These are phyloP conservation scores for Atta cephalotes DNA, from an alignment of 1,140 invertebrate genomes.

Conservation along the genomic window DNA sequence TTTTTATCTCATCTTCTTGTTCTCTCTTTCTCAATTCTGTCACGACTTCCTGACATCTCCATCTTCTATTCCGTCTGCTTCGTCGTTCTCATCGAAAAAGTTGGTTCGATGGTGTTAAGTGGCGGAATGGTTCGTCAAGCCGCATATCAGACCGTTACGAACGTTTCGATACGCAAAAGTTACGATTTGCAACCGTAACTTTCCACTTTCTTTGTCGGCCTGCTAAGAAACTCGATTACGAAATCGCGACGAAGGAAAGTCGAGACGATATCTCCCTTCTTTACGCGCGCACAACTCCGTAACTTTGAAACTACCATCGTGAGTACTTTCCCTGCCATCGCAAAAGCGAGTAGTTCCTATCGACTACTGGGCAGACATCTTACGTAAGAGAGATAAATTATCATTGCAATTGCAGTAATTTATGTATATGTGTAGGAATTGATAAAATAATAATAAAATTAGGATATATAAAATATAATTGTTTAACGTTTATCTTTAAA, in stretches of 20 bases:
- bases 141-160: constrained; percentile 55
- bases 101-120: constrained; percentile 59
- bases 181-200: constrained; percentile 54
- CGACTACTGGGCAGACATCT: neutral
- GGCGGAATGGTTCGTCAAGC: constrained; percentile 64
- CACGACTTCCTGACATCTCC: neutral
- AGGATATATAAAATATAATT: neutral
- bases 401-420: constrained; percentile 5
- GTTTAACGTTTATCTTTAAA: neutral
- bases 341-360: neutral
- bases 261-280: constrained; percentile 11
- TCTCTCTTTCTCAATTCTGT: neutral
- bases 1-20: neutral
- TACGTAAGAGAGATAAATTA: neutral
- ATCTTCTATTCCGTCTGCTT: neutral
- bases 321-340: constrained; percentile 7
- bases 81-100: constrained; percentile 33
- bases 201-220: constrained; percentile 45
- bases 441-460: constrained; percentile 4
- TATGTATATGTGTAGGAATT: neutral
- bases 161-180: constrained; percentile 64
- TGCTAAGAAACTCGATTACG: constrained; percentile 54
- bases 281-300: neutral
- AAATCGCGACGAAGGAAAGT: constrained; percentile 33
- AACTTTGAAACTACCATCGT: constrained; percentile 33